These are phyloP conservation scores for Odontocerum albicorne DNA, from an alignment of 2,888 invertebrate genomes.

Conservation along the genomic window DNA sequence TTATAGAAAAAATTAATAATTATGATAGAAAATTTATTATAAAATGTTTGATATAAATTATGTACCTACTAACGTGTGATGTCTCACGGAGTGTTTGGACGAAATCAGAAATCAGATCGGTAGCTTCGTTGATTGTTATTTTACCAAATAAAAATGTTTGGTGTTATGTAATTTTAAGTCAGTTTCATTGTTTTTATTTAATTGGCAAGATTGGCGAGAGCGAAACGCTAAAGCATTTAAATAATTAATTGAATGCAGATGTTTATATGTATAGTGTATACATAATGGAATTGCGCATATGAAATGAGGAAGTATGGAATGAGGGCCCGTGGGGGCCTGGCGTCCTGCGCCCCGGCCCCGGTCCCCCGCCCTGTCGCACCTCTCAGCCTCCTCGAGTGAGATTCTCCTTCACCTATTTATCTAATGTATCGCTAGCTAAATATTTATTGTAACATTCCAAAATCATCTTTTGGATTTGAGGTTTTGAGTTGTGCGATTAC, in stretches of 20 bases:
- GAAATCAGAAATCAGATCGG: conserved; percentile 18
- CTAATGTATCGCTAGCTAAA: conserved; percentile 27
- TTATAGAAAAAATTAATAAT: conserved; percentile 19
- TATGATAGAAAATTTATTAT: conserved; percentile 8
- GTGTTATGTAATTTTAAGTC: conserved; percentile 34
- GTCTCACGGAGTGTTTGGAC: conserved; percentile 19
- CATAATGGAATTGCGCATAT: conserved; percentile 26
- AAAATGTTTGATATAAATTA: conserved; percentile 28
- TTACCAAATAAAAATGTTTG: conserved; percentile 31
- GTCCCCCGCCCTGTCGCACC: too few species aligned
- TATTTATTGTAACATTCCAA: conserved; percentile 35
- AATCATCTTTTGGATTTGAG: conserved; percentile 30
- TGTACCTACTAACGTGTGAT: conserved; percentile 30
- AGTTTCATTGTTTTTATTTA: conserved; percentile 32
- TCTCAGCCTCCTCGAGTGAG: too few species aligned
- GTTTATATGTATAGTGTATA: conserved; percentile 32
- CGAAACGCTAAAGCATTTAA: conserved; percentile 32
- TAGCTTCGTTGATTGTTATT: conserved; percentile 34
- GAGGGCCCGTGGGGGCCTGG: too few species aligned
- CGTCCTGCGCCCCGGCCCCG: too few species aligned
- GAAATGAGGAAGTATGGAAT: too few species aligned
- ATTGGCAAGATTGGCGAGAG: conserved; percentile 26
- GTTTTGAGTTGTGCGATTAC: conserved; percentile 20
- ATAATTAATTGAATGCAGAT: conserved; percentile 29
- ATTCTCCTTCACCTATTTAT: conserved; percentile 26